Conservation (phyloP, 2,113 vertebrate genomes). For the Leucopternis melanops region DNA sequence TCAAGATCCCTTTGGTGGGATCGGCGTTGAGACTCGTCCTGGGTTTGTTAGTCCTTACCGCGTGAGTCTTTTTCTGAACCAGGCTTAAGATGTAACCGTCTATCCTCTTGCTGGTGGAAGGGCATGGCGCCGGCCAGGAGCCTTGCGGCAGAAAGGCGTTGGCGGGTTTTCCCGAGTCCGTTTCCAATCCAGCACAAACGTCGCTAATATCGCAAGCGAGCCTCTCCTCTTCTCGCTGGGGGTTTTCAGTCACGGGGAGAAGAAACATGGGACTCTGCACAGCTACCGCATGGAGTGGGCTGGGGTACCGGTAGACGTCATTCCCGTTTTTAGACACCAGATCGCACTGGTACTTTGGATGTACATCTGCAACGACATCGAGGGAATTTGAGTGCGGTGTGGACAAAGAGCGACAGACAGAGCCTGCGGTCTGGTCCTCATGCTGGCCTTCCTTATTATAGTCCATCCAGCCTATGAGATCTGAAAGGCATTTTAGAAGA, state of each 20-base stretch:
- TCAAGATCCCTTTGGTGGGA: conserved; percentile 81
- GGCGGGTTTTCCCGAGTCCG: conserved; percentile 60
- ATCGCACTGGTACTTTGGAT: conserved; percentile 86
- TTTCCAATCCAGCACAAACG: conserved; percentile 45
- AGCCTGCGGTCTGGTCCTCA: conserved; percentile 72
- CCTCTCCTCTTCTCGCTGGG: conserved; percentile 74
- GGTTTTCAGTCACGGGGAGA: conserved; percentile 70
- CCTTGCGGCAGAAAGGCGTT: conserved; percentile 53
- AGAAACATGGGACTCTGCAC: conserved; percentile 87
- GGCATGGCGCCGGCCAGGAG: conserved; percentile 64
- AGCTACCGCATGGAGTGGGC: conserved; percentile 86
- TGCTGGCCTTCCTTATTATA: conserved; percentile 75
- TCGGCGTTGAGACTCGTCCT: conserved; percentile 87
- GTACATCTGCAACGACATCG: conserved; percentile 76
- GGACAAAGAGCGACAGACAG: conserved; percentile 72
- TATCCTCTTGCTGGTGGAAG: conserved; percentile 75
- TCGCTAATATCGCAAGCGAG: conserved; percentile 49
- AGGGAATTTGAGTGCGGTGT: conserved; percentile 76
- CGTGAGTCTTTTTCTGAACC: conserved; percentile 83
- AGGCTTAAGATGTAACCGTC: conserved; percentile 88
- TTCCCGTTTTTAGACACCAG: conserved; percentile 84
- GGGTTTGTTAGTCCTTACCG: conserved; percentile 85
- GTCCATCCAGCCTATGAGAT: conserved; percentile 82
- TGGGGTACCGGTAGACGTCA: conserved; percentile 87
- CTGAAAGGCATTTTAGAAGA: conserved; percentile 73